Percentiles rank a stretch among this genome's conserved stretches.
Evolutionary conservation across 2,113 vertebrate species (phyloP).

Genomic region (Illadopsis cleaveri): DNA sequence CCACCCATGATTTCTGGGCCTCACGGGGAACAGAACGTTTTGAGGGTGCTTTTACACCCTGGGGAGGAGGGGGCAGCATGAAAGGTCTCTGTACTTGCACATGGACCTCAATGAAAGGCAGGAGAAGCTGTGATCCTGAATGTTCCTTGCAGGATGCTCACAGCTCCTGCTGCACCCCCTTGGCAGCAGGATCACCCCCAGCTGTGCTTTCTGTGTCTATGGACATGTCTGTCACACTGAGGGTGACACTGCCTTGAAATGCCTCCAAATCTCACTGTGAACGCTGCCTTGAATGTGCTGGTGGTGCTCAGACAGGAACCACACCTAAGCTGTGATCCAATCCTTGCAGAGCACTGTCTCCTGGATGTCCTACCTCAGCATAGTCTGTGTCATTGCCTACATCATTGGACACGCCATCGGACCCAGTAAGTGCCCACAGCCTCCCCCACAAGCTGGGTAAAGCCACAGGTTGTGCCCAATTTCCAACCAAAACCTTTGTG

Average conservation of each 20-base stretch:
- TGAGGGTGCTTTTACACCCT: background rate
- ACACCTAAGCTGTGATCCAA: background rate
- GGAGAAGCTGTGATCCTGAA: background rate
- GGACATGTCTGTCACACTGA: background rate
- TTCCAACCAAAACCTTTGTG: background rate
- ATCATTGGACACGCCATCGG: slow-evolving; percentile 89
- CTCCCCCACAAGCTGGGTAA: background rate
- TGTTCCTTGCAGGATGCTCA: background rate
- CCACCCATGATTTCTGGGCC: background rate
- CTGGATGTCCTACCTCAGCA: slow-evolving; percentile 92
- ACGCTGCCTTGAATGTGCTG: background rate
- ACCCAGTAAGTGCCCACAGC: slow-evolving; percentile 80
- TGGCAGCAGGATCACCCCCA: background rate
- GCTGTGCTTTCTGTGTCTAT: background rate
- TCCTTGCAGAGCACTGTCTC: slow-evolving; percentile 35
- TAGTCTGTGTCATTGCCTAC: slow-evolving; percentile 84
- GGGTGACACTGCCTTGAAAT: background rate
- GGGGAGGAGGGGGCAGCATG: background rate
- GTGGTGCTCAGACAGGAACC: background rate
- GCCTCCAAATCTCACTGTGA: background rate
- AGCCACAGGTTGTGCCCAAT: rapidly evolving
- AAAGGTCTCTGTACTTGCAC: background rate
- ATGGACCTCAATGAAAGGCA: background rate
- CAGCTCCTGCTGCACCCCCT: background rate
- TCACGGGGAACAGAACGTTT: background rate